Percentiles rank a stretch among this genome's conserved stretches.
phyloP scores from a whole-genome alignment of 2,797 vertebrate genomes.

The Spheniscus humboldti region DNA sequence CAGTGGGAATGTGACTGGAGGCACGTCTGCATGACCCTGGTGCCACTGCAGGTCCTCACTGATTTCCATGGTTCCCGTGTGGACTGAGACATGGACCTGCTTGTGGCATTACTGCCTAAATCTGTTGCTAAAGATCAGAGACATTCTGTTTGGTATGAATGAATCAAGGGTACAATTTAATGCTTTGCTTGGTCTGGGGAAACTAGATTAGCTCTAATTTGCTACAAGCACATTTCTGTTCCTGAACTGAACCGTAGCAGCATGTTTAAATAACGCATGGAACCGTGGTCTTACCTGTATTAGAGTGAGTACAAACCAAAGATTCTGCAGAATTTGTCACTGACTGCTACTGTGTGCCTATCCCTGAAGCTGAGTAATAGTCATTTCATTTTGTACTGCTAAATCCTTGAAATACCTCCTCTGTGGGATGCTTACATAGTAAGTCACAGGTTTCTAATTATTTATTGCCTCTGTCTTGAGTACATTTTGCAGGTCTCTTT shows the following conservation, averaged over 20 bases:
- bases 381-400: background rate
- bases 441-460: constrained; percentile 17
- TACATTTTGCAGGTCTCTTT: background rate
- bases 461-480: background rate
- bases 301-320: background rate
- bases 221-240: background rate
- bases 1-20: background rate
- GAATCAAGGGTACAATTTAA: background rate
- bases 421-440: background rate
- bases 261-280: background rate
- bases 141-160: background rate
- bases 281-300: background rate
- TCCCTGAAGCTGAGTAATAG: background rate
- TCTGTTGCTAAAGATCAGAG: background rate
- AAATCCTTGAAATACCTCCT: background rate
- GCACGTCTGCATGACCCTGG: background rate
- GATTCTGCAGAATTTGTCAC: background rate
- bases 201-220: background rate
- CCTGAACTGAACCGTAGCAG: background rate
- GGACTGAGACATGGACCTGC: background rate
- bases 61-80: background rate
- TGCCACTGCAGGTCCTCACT: background rate
- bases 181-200: background rate
- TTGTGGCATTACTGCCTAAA: background rate
- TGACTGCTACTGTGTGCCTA: background rate